phyloP scores from a whole-genome alignment of 2,113 vertebrate genomes.

The Erythrolamprus reginae region DNA sequence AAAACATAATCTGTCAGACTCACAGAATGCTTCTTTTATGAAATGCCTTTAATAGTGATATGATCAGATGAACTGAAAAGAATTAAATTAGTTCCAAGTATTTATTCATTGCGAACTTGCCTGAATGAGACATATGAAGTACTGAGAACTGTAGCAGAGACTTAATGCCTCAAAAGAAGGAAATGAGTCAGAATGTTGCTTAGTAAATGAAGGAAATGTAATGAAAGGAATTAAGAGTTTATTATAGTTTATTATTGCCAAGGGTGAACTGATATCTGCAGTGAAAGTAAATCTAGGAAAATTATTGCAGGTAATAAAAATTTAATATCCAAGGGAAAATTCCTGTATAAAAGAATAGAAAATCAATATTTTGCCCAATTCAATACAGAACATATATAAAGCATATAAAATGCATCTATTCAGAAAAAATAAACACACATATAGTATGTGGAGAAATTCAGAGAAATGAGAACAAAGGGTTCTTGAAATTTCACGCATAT shows the following conservation, averaged over 20 bases:
- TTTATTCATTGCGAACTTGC: background rate
- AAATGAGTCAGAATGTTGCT: background rate
- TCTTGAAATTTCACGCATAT: background rate
- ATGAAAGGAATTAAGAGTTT: conserved; percentile 10
- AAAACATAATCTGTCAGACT: background rate
- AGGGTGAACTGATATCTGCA: background rate
- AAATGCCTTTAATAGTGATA: background rate
- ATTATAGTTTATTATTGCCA: background rate
- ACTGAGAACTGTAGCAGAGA: background rate
- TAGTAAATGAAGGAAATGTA: conserved; percentile 10
- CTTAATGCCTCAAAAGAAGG: background rate
- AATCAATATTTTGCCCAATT: background rate
- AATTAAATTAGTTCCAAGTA: background rate
- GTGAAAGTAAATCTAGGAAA: background rate
- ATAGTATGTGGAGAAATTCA: background rate
- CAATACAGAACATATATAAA: background rate
- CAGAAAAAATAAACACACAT: background rate
- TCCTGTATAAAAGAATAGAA: background rate
- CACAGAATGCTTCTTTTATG: background rate
- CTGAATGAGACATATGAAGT: background rate
- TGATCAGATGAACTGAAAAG: background rate
- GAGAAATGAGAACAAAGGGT: background rate
- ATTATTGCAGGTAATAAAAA: background rate
- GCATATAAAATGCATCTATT: background rate
- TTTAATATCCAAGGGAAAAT: background rate